These are phyloP conservation scores for Pegoplata infirma DNA, from an alignment of 2,888 invertebrate species.

Conservation along the genomic window DNA sequence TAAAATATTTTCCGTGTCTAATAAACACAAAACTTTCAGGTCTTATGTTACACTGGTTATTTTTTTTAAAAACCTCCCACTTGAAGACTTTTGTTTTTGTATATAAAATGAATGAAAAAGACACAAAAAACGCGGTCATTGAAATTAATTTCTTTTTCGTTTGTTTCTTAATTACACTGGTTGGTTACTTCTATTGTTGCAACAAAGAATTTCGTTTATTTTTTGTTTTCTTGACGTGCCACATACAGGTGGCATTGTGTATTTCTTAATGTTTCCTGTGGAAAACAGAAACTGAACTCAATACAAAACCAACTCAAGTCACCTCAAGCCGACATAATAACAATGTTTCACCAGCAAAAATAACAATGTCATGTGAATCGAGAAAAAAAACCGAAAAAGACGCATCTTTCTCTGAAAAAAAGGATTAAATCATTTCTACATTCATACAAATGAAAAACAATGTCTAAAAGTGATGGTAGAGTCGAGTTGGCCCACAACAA, in stretches of 20 bases:
- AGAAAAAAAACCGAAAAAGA: slow-evolving; percentile 17
- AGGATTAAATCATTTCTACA: slow-evolving; percentile 47
- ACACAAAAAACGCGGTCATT: slow-evolving; percentile 41
- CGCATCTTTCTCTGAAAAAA: slow-evolving; percentile 4
- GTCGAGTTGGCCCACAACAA: slow-evolving; percentile 47
- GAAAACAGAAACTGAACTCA: slow-evolving; percentile 8
- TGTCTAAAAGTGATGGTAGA: no score
- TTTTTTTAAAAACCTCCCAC: background rate
- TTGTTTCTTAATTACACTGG: slow-evolving; percentile 59
- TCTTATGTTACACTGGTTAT: background rate
- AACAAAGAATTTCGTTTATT: slow-evolving; percentile 3
- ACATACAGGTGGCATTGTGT: slow-evolving; percentile 14
- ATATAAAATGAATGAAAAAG: no score
- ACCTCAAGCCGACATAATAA: background rate
- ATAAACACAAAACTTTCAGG: background rate
- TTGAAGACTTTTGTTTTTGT: slow-evolving; percentile 1
- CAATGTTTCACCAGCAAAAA: background rate
- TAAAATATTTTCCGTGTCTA: slow-evolving; percentile 1
- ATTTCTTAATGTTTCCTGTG: slow-evolving; percentile 26
- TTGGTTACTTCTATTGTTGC: slow-evolving; percentile 59
- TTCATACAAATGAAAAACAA: background rate
- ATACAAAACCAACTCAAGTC: no score
- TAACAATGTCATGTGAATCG: slow-evolving; percentile 18
- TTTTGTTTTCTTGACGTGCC: no score
- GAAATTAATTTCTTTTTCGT: slow-evolving; percentile 40